Percentiles rank a stretch among this genome's conserved stretches.
Conservation (phyloP, 37 sponge, comb jelly and placozoan species). For the Mnemiopsis leidyi region DNA sequence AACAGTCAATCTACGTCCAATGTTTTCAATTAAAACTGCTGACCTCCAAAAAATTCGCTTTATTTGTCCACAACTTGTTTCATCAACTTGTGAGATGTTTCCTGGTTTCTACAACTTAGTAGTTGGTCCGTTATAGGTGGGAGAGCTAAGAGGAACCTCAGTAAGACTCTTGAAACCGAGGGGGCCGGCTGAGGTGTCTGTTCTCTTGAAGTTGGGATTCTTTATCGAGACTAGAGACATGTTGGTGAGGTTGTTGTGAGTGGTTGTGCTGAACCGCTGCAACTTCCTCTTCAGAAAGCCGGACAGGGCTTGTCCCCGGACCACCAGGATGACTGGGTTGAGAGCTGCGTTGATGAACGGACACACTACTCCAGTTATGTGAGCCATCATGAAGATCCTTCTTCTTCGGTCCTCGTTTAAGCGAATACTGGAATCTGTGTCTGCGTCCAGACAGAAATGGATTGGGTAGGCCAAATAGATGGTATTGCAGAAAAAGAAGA, state of each 20-base stretch:
- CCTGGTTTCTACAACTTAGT: no score
- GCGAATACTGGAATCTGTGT: background rate
- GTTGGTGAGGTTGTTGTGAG: background rate
- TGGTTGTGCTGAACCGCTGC: background rate
- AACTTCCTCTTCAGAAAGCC: background rate
- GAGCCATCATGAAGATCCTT: background rate
- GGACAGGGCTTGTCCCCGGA: conserved; percentile 9
- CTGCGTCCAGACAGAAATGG: background rate
- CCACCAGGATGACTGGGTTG: conserved; percentile 47
- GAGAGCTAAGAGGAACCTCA: background rate
- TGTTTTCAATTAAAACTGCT: no score
- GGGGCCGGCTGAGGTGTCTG: background rate
- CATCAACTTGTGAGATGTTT: no score
- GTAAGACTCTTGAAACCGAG: background rate
- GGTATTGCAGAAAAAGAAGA: conserved; percentile 44
- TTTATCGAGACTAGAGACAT: background rate
- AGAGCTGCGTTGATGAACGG: conserved; percentile 38
- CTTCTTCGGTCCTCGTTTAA: background rate
- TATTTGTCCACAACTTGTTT: no score
- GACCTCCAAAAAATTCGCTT: no score
- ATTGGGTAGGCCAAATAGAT: background rate
- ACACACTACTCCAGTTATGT: background rate
- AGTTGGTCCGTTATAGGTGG: background rate
- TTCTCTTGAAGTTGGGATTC: background rate
- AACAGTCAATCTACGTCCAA: no score